Evolutionary conservation across 2,888 invertebrate species (phyloP), one percentile per base, ranked within the genome.

Genomic region (Meiosimyza platycephala): DNA sequence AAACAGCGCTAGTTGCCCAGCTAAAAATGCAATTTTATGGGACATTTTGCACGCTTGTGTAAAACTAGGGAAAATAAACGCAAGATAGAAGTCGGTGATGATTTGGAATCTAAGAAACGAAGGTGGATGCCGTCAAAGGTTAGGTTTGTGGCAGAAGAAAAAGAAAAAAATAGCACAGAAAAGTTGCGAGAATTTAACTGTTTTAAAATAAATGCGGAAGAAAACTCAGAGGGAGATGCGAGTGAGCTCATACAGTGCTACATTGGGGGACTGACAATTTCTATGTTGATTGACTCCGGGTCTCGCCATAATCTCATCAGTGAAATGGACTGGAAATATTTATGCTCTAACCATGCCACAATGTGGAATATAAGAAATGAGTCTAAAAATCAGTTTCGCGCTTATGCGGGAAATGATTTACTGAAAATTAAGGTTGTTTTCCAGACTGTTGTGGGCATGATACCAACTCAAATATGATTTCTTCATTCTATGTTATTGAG

Each of bases 231-330:
- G 6, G 40, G n/a, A 28, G 40, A 51, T 16, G 33, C 6, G 12
- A 74, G 74, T 65, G 73, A 73, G 59, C 70, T 66, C 28, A 74
- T 74, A 50, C 48, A 18, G 6, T 55, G n/a, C 50, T n/a, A 52
- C 54, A 22, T 75, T 9, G 75, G 72, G 5, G 72, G 73, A 2
- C 51, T 62, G 65, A 2, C 28, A 1, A 40, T 73, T 18, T 57
- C 51, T 2, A 74, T 76, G 76, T 51, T 74, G 3, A 75, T 75
- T 7, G 73, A 75, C 50, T 77, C 72, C 4, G 74, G 75, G 2
- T 77, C 75, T 6, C 73, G 71, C 33, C 74, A 74, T 47, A 73
- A 76, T 71, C 33, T 75, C 12, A 12, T 75, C 15, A 65, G 74
- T 13, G 70, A 74, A 54, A 63, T 66, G 52, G 75, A 75, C 33